Evolutionary conservation across 2,797 vertebrate species (phyloP).

Genomic region (Selene dorsalis): DNA sequence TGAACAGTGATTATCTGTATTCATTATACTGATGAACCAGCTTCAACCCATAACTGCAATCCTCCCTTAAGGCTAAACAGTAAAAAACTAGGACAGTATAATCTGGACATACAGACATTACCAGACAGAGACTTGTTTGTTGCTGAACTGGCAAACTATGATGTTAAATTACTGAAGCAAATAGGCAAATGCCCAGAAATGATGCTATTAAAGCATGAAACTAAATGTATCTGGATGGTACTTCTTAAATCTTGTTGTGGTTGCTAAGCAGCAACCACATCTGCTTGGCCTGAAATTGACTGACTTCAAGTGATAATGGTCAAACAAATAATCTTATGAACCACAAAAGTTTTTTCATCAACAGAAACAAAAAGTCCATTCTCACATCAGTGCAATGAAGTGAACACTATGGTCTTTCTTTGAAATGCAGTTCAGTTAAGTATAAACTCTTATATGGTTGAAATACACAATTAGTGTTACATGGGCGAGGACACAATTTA

Average conservation of each 20-base stretch:
- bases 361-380: slow-evolving; percentile 5
- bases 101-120: not conserved
- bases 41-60: not conserved
- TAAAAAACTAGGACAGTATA: not conserved
- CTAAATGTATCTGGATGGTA: not conserved
- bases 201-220: not conserved
- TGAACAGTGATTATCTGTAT: slow-evolving; percentile 38
- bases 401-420: slow-evolving; percentile 1
- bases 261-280: not conserved
- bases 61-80: not conserved
- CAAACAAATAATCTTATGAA: not conserved
- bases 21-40: slow-evolving; percentile 13
- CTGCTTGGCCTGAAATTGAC: not conserved
- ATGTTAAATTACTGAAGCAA: not conserved
- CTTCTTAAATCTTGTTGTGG: not conserved
- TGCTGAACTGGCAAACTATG: not conserved
- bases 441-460: slow-evolving; percentile 31
- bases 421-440: slow-evolving; percentile 31
- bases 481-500: slow-evolving; percentile 35
- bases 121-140: not conserved
- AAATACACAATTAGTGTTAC: slow-evolving; percentile 38
- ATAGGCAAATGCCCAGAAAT: not conserved
- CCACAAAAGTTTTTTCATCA: slow-evolving; percentile 19
- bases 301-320: not conserved
- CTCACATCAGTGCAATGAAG: slow-evolving; percentile 5